These are phyloP conservation scores for Gymnogyps californianus DNA, from an alignment of 2,113 vertebrate species.

Conservation along the genomic window DNA sequence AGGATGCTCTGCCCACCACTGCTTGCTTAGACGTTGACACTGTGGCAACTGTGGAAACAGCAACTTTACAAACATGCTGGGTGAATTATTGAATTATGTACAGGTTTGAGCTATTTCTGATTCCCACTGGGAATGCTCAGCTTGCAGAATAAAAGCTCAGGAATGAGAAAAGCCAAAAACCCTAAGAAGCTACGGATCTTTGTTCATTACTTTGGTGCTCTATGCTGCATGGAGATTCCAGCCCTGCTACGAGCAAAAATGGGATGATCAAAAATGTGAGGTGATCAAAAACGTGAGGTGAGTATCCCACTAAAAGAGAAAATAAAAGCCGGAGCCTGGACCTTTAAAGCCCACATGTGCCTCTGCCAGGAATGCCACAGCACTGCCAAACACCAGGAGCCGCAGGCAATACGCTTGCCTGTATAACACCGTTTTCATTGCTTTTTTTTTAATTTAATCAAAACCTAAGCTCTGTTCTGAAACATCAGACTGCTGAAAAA, in stretches of 20 bases:
- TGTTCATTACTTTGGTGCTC: not conserved
- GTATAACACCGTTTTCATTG: not conserved
- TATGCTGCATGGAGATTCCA: not conserved
- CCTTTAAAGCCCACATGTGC: not conserved
- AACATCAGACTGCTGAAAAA: not conserved
- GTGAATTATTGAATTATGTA: not conserved
- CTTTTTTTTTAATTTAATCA: not conserved
- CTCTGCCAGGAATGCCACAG: not conserved
- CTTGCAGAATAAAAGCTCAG: not conserved
- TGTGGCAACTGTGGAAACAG: not conserved
- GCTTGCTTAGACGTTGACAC: not conserved
- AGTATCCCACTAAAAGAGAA: not conserved
- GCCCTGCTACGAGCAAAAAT: not conserved
- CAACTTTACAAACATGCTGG: not conserved
- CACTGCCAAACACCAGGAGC: not conserved
- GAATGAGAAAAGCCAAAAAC: not conserved
- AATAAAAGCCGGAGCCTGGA: not conserved
- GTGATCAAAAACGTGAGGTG: not conserved
- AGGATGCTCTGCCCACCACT: not conserved
- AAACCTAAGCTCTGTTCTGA: not conserved
- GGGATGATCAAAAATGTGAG: not conserved
- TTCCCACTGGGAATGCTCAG: not conserved
- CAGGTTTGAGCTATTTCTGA: not conserved
- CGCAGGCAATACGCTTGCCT: not conserved
- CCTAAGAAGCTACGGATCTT: not conserved